Evolutionary conservation across 2,888 invertebrate genomes (phyloP).

Genomic region (Microdon myrmicae): DNA sequence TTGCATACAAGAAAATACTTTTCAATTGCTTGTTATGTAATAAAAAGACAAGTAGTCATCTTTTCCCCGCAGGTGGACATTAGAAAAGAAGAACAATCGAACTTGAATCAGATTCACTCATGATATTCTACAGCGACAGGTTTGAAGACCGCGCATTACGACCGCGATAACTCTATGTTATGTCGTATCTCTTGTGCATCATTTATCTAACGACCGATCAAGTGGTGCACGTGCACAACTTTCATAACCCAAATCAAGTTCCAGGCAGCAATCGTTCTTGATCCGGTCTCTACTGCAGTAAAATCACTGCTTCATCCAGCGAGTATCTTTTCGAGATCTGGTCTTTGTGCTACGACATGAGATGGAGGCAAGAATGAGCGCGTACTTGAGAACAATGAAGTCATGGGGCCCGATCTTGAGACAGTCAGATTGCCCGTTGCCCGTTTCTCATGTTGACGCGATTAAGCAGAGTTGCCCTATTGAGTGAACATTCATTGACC

Average conservation of each 20-base stretch:
- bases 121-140: slow-evolving; percentile 46
- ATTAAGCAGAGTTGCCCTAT: slow-evolving; percentile 7
- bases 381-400: slow-evolving; percentile 41
- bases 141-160: slow-evolving; percentile 38
- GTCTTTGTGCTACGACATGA: slow-evolving; percentile 6
- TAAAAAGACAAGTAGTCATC: too few relatives aligned
- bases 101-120: slow-evolving; percentile 47
- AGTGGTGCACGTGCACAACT: slow-evolving; percentile 43
- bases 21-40: too few relatives aligned
- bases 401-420: slow-evolving; percentile 38
- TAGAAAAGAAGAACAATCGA: slow-evolving; percentile 1
- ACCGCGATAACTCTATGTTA: slow-evolving; percentile 34
- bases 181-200: slow-evolving; percentile 27
- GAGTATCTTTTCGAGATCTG: slow-evolving; percentile 48
- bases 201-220: slow-evolving; percentile 11
- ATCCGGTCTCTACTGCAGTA: too few relatives aligned
- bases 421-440: slow-evolving; percentile 45
- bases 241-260: too few relatives aligned
- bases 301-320: too few relatives aligned
- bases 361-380: not conserved
- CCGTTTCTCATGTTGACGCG: slow-evolving; percentile 4
- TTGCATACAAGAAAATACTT: too few relatives aligned
- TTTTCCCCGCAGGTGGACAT: too few relatives aligned
- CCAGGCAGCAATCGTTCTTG: too few relatives aligned
- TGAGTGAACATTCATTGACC: slow-evolving; percentile 49